These are phyloP conservation scores for Aporophyla nigra DNA, from an alignment of 2,888 invertebrate species.

Conservation along the genomic window DNA sequence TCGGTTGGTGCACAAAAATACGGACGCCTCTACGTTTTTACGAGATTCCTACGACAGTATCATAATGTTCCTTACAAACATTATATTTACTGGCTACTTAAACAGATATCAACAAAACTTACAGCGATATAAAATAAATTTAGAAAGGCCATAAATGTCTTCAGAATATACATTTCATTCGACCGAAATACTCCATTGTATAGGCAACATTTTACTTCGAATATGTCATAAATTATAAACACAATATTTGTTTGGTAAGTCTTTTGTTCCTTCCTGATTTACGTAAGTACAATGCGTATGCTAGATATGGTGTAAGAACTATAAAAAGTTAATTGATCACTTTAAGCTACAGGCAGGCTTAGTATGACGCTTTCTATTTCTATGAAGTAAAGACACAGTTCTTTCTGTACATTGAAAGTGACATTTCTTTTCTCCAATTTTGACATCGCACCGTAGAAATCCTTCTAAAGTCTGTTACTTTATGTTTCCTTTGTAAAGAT, in stretches of 20 bases:
- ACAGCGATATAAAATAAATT: conserved; percentile 51
- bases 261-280: conserved; percentile 12
- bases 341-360: neutral
- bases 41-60: conserved; percentile 13
- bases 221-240: conserved; percentile 38
- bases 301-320: neutral
- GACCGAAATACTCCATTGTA: conserved; percentile 27
- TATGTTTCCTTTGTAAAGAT: too few species aligned
- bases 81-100: conserved; percentile 57
- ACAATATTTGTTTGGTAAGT: conserved; percentile 10
- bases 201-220: conserved; percentile 39
- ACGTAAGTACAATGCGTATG: neutral
- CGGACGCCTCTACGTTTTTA: conserved; percentile 16
- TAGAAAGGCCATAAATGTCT: conserved; percentile 58
- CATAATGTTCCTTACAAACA: conserved; percentile 18
- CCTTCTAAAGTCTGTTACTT: too few species aligned
- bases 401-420: too few species aligned
- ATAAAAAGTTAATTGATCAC: conserved; percentile 4
- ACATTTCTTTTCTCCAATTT: too few species aligned
- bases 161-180: conserved; percentile 49
- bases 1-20: neutral
- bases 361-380: too few species aligned
- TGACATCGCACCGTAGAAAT: too few species aligned
- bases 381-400: too few species aligned
- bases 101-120: conserved; percentile 49